These are phyloP conservation scores for Microctenopoma lineatum DNA, from an alignment of 2,797 vertebrate species.

Conservation along the genomic window DNA sequence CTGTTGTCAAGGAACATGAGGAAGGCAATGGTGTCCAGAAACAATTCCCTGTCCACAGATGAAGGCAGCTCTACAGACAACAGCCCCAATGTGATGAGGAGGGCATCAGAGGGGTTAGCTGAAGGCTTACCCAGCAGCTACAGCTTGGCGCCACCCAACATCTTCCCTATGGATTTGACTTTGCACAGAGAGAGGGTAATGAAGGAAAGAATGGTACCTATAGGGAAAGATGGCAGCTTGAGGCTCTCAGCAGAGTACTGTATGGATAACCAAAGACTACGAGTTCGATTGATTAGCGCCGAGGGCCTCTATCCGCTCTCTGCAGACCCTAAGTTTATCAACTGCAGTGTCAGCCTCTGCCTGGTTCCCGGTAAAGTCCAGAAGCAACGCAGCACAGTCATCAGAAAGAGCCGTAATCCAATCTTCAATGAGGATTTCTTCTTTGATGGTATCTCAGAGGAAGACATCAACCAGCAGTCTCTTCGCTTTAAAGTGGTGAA, in stretches of 20 bases:
- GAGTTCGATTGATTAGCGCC: constrained; percentile 88
- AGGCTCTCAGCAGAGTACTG: constrained; percentile 89
- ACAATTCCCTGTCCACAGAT: constrained; percentile 91
- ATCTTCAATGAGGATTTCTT: constrained; percentile 94
- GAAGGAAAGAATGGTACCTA: constrained; percentile 80
- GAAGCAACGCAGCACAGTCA: constrained; percentile 88
- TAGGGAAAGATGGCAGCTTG: constrained; percentile 83
- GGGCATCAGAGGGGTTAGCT: constrained; percentile 83
- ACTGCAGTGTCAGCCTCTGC: constrained; percentile 89
- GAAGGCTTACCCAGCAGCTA: constrained; percentile 67
- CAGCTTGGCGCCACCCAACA: constrained; percentile 79
- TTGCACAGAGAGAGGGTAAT: constrained; percentile 80
- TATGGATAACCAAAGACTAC: constrained; percentile 83
- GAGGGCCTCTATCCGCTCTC: constrained; percentile 85
- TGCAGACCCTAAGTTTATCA: constrained; percentile 85
- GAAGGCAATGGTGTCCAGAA: constrained; percentile 82
- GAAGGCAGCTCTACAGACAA: constrained; percentile 93
- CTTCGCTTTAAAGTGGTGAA: constrained; percentile 89
- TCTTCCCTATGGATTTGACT: constrained; percentile 84
- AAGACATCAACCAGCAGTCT: constrained; percentile 81
- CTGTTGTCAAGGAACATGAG: constrained; percentile 81
- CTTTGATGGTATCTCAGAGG: constrained; percentile 87
- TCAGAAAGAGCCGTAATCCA: constrained; percentile 89
- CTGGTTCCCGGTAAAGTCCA: constrained; percentile 87
- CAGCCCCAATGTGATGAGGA: constrained; percentile 87